These are phyloP conservation scores for Tuta absoluta DNA, from an alignment of 2,888 invertebrate species.

Conservation along the genomic window DNA sequence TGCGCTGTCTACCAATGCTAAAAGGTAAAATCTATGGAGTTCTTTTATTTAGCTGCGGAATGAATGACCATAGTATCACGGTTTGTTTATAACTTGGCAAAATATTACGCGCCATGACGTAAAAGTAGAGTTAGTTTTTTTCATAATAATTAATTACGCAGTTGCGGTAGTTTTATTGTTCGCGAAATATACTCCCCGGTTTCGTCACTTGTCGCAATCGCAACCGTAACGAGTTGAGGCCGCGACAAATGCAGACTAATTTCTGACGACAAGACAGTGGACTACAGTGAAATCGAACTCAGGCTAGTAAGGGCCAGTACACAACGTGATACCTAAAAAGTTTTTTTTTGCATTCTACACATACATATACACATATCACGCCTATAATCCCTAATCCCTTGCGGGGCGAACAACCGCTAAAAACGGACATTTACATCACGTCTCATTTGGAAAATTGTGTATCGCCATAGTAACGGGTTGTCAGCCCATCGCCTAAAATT, in stretches of 20 bases:
- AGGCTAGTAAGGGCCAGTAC: neutral
- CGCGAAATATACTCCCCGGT: constrained; percentile 18
- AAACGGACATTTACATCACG: no score
- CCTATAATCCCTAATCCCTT: no score
- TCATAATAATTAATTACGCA: constrained; percentile 7
- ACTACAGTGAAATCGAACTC: constrained; percentile 38
- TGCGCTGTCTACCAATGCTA: no score
- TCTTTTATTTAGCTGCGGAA: no score
- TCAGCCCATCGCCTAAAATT: no score
- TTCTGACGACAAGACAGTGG: constrained; percentile 34
- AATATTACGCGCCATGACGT: neutral
- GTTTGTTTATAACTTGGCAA: no score
- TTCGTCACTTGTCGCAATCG: constrained; percentile 48
- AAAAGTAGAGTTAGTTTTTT: neutral
- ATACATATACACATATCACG: no score
- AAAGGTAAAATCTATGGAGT: no score
- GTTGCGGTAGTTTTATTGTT: constrained; percentile 19
- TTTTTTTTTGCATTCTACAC: no score
- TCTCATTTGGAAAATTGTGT: no score
- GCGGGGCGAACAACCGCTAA: no score
- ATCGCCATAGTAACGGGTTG: no score
- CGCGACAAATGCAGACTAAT: constrained; percentile 47
- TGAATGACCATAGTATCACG: neutral
- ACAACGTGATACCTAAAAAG: neutral
- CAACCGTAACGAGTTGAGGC: constrained; percentile 28